These are phyloP conservation scores for Manis pentadactyla DNA, from an alignment of 2,797 vertebrate genomes.

Conservation along the genomic window DNA sequence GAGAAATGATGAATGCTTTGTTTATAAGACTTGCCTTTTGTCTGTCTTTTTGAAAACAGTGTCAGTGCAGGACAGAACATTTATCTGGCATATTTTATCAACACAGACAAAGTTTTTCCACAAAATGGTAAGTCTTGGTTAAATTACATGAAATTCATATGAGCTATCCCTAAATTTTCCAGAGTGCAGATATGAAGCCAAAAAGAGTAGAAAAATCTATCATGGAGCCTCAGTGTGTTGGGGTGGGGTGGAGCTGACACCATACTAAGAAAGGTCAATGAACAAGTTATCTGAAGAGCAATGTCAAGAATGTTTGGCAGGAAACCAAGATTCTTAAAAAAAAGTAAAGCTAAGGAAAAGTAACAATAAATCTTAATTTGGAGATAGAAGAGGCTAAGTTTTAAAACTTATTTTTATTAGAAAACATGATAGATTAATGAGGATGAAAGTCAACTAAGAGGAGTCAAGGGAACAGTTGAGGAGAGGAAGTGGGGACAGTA, in stretches of 20 bases:
- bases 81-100: neutral
- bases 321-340: neutral
- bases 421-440: neutral
- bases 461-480: neutral
- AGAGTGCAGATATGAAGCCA: neutral
- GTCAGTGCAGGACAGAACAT: neutral
- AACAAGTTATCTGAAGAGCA: neutral
- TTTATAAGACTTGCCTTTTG: neutral
- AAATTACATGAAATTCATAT: neutral
- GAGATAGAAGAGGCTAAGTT: neutral
- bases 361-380: neutral
- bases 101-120: neutral
- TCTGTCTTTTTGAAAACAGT: slow-evolving; percentile 30
- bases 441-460: neutral
- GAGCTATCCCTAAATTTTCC: neutral
- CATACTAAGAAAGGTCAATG: neutral
- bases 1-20: neutral
- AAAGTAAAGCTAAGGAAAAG: neutral
- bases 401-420: neutral
- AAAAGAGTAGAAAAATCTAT: neutral
- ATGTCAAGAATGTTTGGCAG: neutral
- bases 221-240: neutral
- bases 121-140: neutral
- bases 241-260: neutral
- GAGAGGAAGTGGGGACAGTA: neutral